Evolutionary conservation across 2,888 invertebrate species (phyloP), one percentile per base, ranked within the genome.

Genomic region (Dynastes maya): DNA sequence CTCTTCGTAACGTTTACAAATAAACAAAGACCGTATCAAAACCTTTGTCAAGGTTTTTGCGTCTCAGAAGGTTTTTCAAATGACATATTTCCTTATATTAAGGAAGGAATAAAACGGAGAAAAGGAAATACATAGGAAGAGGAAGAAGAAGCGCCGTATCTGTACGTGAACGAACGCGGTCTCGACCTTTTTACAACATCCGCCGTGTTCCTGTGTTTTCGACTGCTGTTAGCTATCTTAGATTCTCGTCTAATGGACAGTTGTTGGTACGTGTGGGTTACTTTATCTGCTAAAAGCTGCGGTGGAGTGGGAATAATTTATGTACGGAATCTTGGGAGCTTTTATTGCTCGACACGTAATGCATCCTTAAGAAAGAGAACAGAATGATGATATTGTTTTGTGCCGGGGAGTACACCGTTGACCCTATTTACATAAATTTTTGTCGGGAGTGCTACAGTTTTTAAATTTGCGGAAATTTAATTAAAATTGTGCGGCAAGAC

Each of bases 281-380:
- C 83, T 83, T 83, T 84, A 83, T 84, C 83, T 83, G 81, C 80
- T 80, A 77, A 82, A 81, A 82, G 82, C 83, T 81, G 82, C 82
- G 81, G 79, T 70, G 76, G 83, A 82, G 81, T 82, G 79, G 76
- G 76, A 65, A 76, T 67, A 76, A 76, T 76, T 76, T 76, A 76
- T 76, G 40, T 65, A 72, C 72, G 72, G 72, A 58, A 58, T 72
- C 58, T 40, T 72, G 72, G 72, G 72, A 72, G 58, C 58, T 40
- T 72, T 58, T 72, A 72, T 72, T 72, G n/a, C 72, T 22, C 72
- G 72, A 72, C 72, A 58, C 72, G 55, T 72, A 72, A 72, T 55
- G 72, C 72, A 40, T 61, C 58, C 72, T 9, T 5, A 40, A 72
- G 40, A 58, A 72, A 40, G 40, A 58, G 37, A 58, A 58, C n/a